A percentile compares a stretch with the other conserved stretches of the same genome.
Evolutionary conservation across 2,113 vertebrate genomes (phyloP).

Genomic region (Centropristis striata): DNA sequence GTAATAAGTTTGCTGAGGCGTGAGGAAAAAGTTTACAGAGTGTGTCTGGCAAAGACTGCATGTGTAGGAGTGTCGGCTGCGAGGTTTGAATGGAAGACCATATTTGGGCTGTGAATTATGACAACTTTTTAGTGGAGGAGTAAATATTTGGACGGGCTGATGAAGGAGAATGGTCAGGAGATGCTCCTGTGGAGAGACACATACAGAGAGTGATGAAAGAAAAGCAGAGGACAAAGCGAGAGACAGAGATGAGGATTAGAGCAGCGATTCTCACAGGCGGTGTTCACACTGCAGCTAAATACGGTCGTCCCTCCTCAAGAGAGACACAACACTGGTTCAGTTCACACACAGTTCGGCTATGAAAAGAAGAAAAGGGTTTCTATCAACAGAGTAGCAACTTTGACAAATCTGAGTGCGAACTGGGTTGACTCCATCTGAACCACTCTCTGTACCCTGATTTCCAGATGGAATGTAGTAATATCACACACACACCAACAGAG

Average conservation of each 20-base stretch:
- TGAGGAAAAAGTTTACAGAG: constrained; percentile 46
- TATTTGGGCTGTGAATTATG: constrained; percentile 76
- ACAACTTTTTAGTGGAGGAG: constrained; percentile 39
- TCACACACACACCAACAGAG: not conserved
- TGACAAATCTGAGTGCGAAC: not conserved
- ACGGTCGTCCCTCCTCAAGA: not conserved
- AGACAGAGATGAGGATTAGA: not conserved
- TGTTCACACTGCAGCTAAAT: constrained; percentile 8
- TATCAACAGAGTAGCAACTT: not conserved
- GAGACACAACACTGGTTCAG: constrained; percentile 10
- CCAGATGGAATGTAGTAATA: not conserved
- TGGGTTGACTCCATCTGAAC: not conserved
- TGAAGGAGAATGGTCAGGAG: constrained; percentile 43
- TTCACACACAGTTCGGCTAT: not conserved
- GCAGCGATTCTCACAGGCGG: not conserved
- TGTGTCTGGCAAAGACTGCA: constrained; percentile 8
- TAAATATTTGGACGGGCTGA: constrained; percentile 77
- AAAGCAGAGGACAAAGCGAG: not conserved
- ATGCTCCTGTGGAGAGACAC: constrained; percentile 16
- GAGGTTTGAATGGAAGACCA: constrained; percentile 33
- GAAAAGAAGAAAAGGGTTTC: not conserved
- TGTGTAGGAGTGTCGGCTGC: constrained; percentile 22
- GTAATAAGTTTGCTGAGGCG: constrained; percentile 1
- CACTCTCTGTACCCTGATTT: not conserved
- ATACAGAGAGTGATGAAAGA: not conserved